Evolutionary conservation across 2,113 vertebrate species (phyloP), one percentile per base, ranked within the genome.

Genomic region (Diglossa brunneiventris): DNA sequence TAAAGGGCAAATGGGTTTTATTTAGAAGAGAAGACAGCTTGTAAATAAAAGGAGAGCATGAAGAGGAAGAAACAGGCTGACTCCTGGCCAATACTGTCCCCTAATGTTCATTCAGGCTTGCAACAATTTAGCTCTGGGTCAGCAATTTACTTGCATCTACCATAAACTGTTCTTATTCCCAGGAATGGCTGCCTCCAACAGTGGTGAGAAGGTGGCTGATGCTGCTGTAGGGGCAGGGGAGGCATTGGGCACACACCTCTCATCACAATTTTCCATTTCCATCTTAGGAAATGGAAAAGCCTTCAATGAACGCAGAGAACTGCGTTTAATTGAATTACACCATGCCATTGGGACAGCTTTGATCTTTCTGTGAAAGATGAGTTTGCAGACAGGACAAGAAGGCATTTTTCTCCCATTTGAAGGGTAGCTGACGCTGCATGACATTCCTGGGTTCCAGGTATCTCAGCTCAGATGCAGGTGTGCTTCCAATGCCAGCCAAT

Each of bases 31-130:
- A 28, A 95, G 75, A 77, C 75, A 76, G 52, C 47, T 41, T 64
- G 53, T 66, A 61, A 80, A 83, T 53, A 89, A 85, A 79, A 33
- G 59, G 33, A 90, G 55, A 90, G 50, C 16, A 47, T 1, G 19
- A 81, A 37, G 55, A 77, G 78, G 55, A 91, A 42, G 69, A 52
- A 91, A 42, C 9, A 21, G 55, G 39, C 68, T 69, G 92, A 92
- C 89, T 94, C 89, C 78, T 95, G 84, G 89, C 42, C 90, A 87
- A 94, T 59, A 52, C 87, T 95, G 86, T 95, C 94, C 94, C 86
- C 92, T 95, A 95, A 96, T 87, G 93, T 96, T 95, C 93, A 73
- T 62, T 88, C 76, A 58, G 61, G 85, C 61, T 92, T 92, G 85
- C 91, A 95, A 61, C 92, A 95, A 64, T 92, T 89, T 37, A 94